phyloP scores from a whole-genome alignment of 2,113 vertebrate species.

The Desmodus rotundus region DNA sequence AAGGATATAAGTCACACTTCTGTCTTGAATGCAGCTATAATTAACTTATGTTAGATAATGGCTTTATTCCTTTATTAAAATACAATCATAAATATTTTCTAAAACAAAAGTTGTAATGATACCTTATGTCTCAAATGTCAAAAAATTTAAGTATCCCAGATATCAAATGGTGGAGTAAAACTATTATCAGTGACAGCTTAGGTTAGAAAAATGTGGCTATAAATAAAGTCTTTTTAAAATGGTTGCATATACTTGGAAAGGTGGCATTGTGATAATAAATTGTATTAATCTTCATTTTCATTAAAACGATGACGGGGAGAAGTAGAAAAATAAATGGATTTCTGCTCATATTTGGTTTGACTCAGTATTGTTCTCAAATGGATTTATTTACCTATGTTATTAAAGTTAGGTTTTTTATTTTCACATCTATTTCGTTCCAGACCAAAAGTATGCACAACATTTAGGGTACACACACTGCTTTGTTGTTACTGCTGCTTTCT shows the following conservation, averaged over 20 bases:
- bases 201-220: neutral
- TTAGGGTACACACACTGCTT: neutral
- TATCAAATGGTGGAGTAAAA: neutral
- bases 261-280: neutral
- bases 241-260: neutral
- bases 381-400: neutral
- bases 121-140: neutral
- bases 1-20: neutral
- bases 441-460: neutral
- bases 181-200: neutral
- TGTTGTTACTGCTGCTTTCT: neutral
- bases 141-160: neutral
- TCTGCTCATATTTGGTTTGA: neutral
- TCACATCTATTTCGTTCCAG: neutral
- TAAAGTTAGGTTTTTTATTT: neutral
- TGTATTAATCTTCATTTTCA: slow-evolving; percentile 13
- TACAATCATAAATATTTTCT: neutral
- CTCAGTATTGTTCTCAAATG: neutral
- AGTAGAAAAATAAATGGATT: neutral
- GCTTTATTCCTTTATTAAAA: slow-evolving; percentile 12
- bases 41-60: neutral
- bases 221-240: neutral
- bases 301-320: neutral
- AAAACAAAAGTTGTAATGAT: slow-evolving; percentile 15
- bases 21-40: slow-evolving; percentile 3